Conservation (phyloP, 1,140 invertebrate genomes). For the Rhyzopertha dominica region DNA sequence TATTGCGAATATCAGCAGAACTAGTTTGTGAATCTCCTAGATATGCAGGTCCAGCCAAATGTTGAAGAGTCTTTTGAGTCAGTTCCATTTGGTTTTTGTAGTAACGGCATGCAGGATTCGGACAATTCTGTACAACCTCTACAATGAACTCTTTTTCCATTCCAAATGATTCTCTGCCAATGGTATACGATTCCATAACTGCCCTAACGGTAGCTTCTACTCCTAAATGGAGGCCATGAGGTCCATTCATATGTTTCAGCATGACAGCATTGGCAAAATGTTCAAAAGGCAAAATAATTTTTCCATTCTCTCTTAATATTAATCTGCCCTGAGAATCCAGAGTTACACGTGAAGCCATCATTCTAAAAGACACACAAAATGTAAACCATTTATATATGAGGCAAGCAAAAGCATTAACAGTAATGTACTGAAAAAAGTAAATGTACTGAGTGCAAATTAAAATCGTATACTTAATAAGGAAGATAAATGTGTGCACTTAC, state of each 20-base stretch:
- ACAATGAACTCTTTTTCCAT: conserved; percentile 87
- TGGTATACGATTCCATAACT: conserved; percentile 79
- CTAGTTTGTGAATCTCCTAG: conserved; percentile 34
- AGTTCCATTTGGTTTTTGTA: conserved; percentile 79
- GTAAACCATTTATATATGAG: too few species aligned
- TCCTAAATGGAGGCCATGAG: conserved; percentile 74
- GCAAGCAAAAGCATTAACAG: too few species aligned
- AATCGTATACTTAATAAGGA: conserved; percentile 1
- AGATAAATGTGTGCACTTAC: conserved; percentile 53
- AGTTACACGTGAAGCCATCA: conserved; percentile 76
- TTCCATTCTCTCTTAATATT: conserved; percentile 76
- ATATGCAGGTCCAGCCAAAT: conserved; percentile 45
- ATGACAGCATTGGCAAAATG: conserved; percentile 86
- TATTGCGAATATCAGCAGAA: conserved; percentile 34
- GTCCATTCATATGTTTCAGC: conserved; percentile 83
- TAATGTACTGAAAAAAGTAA: too few species aligned
- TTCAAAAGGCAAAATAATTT: conserved; percentile 81
- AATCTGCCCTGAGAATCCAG: conserved; percentile 76
- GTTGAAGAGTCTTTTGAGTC: conserved; percentile 53
- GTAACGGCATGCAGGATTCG: conserved; percentile 77
- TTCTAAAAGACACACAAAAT: conserved; percentile 52
- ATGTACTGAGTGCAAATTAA: too few species aligned
- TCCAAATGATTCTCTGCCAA: conserved; percentile 78
- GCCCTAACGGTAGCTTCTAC: conserved; percentile 74
- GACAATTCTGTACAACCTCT: conserved; percentile 81